Evolutionary conservation across 2,113 vertebrate species (phyloP).

Genomic region (Nibea albiflora): DNA sequence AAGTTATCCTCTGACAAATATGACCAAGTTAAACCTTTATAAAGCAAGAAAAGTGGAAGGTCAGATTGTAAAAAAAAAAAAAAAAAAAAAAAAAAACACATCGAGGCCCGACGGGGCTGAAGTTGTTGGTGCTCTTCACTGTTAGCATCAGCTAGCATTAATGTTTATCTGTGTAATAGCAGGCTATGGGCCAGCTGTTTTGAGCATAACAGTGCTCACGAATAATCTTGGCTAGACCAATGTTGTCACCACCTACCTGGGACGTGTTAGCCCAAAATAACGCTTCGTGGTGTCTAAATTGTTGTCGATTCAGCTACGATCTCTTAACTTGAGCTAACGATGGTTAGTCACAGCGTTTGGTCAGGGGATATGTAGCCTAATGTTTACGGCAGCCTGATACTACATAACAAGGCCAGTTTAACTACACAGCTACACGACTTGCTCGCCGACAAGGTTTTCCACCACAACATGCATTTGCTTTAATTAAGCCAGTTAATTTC

Average conservation of each 20-base stretch:
- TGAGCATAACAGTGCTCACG: not conserved
- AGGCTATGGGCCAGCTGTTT: not conserved
- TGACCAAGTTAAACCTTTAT: not conserved
- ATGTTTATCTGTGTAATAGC: conserved; percentile 56
- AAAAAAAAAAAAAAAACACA: conserved; percentile 36
- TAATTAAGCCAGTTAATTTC: conserved; percentile 14
- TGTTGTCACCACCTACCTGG: conserved; percentile 7
- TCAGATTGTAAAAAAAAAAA: conserved; percentile 3
- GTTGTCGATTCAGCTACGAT: conserved; percentile 33
- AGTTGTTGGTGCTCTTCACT: conserved; percentile 33
- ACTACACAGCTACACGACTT: no score
- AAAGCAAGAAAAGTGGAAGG: not conserved
- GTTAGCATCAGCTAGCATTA: conserved; percentile 68
- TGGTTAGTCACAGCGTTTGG: conserved; percentile 11
- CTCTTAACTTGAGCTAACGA: conserved; percentile 54
- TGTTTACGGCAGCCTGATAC: conserved; percentile 47
- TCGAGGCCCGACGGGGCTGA: conserved; percentile 10
- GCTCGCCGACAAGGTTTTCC: not conserved
- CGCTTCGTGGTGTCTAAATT: not conserved
- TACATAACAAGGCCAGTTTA: not conserved
- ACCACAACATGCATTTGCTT: not conserved
- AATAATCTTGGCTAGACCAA: not conserved
- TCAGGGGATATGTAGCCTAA: conserved; percentile 19
- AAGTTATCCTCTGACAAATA: not conserved
- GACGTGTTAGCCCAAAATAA: conserved; percentile 11